Conservation (phyloP, 2,113 vertebrate genomes). For the Hyla sarda region DNA sequence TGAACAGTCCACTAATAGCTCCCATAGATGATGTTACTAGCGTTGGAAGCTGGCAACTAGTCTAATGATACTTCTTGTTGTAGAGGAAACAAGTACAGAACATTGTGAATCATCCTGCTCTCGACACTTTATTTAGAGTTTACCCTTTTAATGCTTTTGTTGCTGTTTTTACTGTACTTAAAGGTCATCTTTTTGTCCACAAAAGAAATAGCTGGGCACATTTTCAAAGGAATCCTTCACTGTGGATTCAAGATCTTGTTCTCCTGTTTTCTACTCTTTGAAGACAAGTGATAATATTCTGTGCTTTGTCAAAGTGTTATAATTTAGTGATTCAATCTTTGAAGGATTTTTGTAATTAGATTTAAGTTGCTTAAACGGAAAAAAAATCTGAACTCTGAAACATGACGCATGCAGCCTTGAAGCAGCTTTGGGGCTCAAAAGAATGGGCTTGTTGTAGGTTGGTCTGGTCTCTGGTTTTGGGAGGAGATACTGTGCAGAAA, state of each 20-base stretch:
- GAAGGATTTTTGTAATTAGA: background rate
- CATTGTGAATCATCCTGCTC: background rate
- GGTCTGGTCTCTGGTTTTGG: too few relatives aligned
- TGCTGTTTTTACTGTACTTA: background rate
- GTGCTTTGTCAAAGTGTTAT: too few relatives aligned
- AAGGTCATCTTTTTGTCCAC: background rate
- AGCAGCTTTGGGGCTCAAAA: too few relatives aligned
- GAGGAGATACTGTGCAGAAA: too few relatives aligned
- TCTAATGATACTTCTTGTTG: slow-evolving; percentile 29
- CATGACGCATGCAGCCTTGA: too few relatives aligned
- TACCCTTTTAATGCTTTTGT: slow-evolving; percentile 2
- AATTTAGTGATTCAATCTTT: background rate
- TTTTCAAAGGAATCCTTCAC: background rate
- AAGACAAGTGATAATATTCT: background rate
- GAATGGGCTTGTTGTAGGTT: too few relatives aligned
- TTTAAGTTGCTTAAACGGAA: too few relatives aligned
- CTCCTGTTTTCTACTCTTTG: background rate
- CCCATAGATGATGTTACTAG: background rate
- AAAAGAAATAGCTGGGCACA: background rate
- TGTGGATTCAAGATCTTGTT: background rate
- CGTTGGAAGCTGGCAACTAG: slow-evolving; percentile 22
- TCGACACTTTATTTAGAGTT: background rate
- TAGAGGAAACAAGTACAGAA: slow-evolving; percentile 1
- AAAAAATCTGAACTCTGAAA: too few relatives aligned
- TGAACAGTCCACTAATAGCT: slow-evolving; percentile 24